Evolutionary conservation across 2,797 vertebrate genomes (phyloP).

Genomic region (Cyprinodon diabolis): DNA sequence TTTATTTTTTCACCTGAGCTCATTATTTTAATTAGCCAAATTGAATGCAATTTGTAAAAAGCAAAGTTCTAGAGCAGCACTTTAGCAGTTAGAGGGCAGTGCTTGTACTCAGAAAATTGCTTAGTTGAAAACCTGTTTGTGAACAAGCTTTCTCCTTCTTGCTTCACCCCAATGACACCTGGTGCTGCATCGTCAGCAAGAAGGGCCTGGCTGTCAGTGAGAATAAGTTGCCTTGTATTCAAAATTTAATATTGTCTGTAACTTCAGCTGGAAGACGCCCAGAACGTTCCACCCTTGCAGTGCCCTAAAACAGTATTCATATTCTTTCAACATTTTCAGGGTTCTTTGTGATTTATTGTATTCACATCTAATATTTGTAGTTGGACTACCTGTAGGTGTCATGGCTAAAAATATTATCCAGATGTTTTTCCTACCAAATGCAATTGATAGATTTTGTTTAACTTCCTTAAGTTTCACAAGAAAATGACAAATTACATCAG

Average conservation of each 20-base stretch:
- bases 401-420: no score
- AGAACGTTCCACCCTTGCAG: background rate
- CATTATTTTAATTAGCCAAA: background rate
- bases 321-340: background rate
- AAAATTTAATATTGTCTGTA: conserved; percentile 1
- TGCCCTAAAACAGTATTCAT: background rate
- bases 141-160: background rate
- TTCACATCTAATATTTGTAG: no score
- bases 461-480: no score
- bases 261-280: background rate
- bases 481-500: no score
- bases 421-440: no score
- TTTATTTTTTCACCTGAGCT: background rate
- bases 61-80: background rate
- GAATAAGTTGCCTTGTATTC: conserved; percentile 1
- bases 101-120: background rate
- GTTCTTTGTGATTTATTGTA: no score
- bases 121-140: background rate
- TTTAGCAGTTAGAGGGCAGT: background rate
- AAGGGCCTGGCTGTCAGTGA: background rate
- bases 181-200: conserved; percentile 4
- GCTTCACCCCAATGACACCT: background rate
- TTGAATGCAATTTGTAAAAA: background rate
- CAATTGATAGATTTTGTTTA: no score
- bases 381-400: no score